These are phyloP conservation scores for Odontophorus gujanensis DNA, from an alignment of 2,113 vertebrate genomes.

Conservation along the genomic window DNA sequence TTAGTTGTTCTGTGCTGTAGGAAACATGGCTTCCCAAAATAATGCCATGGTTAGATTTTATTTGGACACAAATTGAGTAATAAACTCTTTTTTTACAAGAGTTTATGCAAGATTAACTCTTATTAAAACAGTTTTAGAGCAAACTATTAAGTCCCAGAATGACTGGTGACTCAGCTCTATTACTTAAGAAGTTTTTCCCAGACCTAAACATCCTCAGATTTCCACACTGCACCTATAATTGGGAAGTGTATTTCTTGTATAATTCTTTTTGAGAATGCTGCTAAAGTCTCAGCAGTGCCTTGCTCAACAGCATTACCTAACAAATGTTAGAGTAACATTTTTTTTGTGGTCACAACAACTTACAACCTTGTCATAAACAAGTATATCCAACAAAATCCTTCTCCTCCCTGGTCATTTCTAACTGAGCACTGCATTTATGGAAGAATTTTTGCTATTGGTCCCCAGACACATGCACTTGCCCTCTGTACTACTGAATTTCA, in stretches of 20 bases:
- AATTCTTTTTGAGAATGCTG: not conserved
- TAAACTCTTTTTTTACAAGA: not conserved
- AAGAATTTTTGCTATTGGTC: not conserved
- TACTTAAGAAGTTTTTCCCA: not conserved
- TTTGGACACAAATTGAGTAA: not conserved
- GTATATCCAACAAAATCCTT: not conserved
- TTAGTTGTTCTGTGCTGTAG: rapidly evolving
- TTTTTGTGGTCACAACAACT: not conserved
- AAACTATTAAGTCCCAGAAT: not conserved
- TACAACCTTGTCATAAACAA: not conserved
- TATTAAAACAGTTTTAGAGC: not conserved
- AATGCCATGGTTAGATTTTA: not conserved
- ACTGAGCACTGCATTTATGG: not conserved
- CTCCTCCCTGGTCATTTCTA: not conserved
- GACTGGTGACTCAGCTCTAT: not conserved
- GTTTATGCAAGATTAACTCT: not conserved
- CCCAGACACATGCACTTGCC: not conserved
- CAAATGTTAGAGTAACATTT: not conserved
- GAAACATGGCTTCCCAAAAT: not conserved
- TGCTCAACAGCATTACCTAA: not conserved
- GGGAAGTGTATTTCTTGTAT: not conserved
- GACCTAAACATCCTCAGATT: not conserved
- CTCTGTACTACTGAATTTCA: not conserved
- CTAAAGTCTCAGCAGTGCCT: not conserved
- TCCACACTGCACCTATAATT: not conserved